Base-by-base conservation (phyloP, 2,888 invertebrate genomes). In the Taenaris catops region DNA sequence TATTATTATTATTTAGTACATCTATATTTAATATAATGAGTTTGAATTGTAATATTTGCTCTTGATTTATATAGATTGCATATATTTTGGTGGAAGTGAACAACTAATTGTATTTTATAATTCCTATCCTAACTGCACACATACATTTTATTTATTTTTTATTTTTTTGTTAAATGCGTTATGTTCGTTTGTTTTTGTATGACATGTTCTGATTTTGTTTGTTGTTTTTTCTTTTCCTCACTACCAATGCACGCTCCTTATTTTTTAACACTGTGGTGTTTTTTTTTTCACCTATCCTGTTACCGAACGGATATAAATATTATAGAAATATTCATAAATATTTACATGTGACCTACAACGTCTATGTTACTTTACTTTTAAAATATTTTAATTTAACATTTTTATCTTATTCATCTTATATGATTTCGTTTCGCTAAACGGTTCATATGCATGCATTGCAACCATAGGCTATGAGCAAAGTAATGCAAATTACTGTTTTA, bases 181-280 rank as follows among this genome's bases (percentile, higher is more conserved):
- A 57, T 70, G 71, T 71, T 44, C 34, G 37, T 43, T 76, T 74
- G 67, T 74, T 79, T 76, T 59, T 75, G 74, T 83, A 76, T 83
- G 73, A 80, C 63, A 69, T 84, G 76, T 73, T 83, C 81, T 84
- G 74, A 81, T 87, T 73, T 81, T 80, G 74, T 81, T 81, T 83
- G 79, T 83, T 86, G 73, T 86, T 84, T 84, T 78, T 73, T 68
- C 62, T 68, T 67, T 67, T 70, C 75, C 76, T 73, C 65, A 78
- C 73, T 64, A 70, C 81, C 80, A 65, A 54, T 81, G 86, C 86
- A 86, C 86, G 86, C 59, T 49, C 75, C 79, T 81, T 58, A 36
- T 65, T 73, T 67, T 69, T 65, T 65, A 69, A 62, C 72, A 80
- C 81, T 72, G 53, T 63, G 63, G 74, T 80, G 81, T 83, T 76